Conservation (phyloP, 2,888 invertebrate genomes). For the Tigriopus californicus region DNA sequence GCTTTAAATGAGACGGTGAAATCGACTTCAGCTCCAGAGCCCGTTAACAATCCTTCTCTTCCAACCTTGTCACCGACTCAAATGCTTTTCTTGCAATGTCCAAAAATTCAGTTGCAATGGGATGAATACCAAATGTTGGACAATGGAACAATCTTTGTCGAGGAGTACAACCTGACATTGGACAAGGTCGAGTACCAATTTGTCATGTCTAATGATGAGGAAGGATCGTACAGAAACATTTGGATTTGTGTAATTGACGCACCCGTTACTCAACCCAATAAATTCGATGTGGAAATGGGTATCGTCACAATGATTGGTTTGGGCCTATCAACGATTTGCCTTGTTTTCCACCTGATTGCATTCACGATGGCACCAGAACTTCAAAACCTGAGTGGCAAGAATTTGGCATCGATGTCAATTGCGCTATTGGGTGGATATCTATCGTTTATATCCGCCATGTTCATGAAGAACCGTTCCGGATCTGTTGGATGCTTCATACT, state of each 20-base stretch:
- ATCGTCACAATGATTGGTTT: slow-evolving; percentile 31
- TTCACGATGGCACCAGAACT: slow-evolving; percentile 31
- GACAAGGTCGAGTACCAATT: slow-evolving; percentile 24
- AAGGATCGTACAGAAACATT: not conserved
- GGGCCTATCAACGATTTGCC: slow-evolving; percentile 31
- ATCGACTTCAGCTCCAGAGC: too few relatives aligned
- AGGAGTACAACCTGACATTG: slow-evolving; percentile 25
- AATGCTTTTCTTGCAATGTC: slow-evolving; percentile 23
- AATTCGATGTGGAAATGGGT: slow-evolving; percentile 26
- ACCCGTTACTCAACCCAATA: slow-evolving; percentile 17
- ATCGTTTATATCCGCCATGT: slow-evolving; percentile 30
- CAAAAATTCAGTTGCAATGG: slow-evolving; percentile 26
- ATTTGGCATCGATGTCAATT: slow-evolving; percentile 33
- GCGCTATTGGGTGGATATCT: slow-evolving; percentile 32
- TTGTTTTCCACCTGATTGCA: slow-evolving; percentile 30
- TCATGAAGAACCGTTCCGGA: slow-evolving; percentile 21
- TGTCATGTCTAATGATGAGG: not conserved
- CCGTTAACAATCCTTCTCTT: too few relatives aligned
- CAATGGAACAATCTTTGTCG: slow-evolving; percentile 26
- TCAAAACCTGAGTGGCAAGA: slow-evolving; percentile 34
- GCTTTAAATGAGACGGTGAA: not conserved
- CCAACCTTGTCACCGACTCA: not conserved
- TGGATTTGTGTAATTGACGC: too few relatives aligned
- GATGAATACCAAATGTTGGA: slow-evolving; percentile 25
- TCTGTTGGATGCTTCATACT: slow-evolving; percentile 26